Conservation (phyloP, 2,113 vertebrate species). For the Parus major region DNA sequence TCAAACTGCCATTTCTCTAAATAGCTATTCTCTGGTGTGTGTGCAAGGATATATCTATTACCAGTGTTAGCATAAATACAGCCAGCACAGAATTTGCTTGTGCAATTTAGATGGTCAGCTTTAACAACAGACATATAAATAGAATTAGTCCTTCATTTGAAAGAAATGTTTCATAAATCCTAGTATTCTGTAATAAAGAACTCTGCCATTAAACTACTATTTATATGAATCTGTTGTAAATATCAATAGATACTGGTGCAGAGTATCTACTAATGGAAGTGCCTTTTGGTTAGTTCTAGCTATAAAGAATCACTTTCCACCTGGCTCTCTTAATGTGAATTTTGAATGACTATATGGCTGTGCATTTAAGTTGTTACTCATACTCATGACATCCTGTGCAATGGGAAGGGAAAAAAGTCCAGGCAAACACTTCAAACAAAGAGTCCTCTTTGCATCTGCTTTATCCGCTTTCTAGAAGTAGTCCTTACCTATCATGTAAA, state of each 20-base stretch:
- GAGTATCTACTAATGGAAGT: neutral
- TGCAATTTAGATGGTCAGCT: neutral
- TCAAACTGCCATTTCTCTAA: neutral
- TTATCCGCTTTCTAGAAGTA: neutral
- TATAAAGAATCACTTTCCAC: neutral
- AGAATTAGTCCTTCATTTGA: neutral
- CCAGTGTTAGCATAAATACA: neutral
- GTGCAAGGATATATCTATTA: neutral
- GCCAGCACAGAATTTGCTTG: neutral
- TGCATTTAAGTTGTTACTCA: neutral
- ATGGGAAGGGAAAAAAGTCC: neutral
- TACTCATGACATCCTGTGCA: neutral
- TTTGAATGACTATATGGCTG: neutral
- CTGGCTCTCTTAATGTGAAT: neutral
- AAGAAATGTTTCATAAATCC: neutral
- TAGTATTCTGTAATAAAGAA: neutral
- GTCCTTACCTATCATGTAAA: neutral
- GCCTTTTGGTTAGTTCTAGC: neutral
- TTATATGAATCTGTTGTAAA: neutral
- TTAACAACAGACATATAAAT: neutral
- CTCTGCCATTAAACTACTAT: neutral
- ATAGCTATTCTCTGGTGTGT: neutral
- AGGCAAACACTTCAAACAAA: neutral
- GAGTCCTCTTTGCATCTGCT: neutral
- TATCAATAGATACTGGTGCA: neutral